Conservation (phyloP, 2,113 vertebrate species). For the Plotosus lineatus region DNA sequence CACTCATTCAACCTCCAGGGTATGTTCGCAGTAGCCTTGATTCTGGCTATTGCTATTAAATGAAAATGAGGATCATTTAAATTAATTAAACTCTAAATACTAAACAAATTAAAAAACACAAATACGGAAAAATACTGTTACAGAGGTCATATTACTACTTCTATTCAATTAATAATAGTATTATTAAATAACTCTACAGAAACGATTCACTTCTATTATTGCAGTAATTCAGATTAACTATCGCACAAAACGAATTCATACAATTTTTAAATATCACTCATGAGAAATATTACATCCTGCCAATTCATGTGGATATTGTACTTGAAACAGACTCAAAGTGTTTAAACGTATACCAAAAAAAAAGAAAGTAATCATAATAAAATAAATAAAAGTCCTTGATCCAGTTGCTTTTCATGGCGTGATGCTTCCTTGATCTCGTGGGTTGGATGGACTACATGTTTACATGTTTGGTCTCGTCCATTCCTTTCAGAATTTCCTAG, state of each 20-base stretch:
- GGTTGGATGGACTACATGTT: neutral
- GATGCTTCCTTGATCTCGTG: neutral
- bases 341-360: too few relatives aligned
- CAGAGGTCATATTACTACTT: neutral
- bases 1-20: neutral
- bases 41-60: neutral
- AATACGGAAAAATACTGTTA: neutral
- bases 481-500: neutral
- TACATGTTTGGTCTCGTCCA: neutral
- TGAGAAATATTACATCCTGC: neutral
- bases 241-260: neutral
- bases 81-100: neutral
- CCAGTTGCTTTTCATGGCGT: neutral
- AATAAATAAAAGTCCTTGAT: too few relatives aligned
- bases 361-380: too few relatives aligned
- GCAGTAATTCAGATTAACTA: neutral
- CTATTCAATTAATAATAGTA: neutral
- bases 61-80: neutral
- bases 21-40: neutral
- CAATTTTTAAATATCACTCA: neutral
- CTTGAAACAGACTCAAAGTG: neutral
- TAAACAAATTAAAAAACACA: neutral
- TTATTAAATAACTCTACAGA: neutral
- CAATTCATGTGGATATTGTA: neutral
- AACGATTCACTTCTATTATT: neutral